Base-by-base conservation (phyloP, 2,797 vertebrate species). In the Gambelia wislizenii region DNA sequence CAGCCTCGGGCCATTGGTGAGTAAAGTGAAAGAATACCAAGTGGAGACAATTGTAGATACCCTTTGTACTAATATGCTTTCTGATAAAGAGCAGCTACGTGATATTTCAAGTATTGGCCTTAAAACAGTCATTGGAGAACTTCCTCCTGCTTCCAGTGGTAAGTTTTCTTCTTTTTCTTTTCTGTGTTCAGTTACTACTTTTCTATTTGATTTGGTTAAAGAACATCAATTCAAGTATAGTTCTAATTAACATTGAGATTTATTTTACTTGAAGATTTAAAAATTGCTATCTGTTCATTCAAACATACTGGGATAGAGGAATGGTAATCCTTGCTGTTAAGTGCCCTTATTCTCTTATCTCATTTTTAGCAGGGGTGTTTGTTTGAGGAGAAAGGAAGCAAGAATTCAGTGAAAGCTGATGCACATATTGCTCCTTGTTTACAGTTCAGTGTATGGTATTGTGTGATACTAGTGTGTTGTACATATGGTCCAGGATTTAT, bases 1-100 rank as follows among this genome's bases (percentile, higher is more conserved):
- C 96, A 99, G 99, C 95, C 97, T 99, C 93, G 99, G 99, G 1
- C 99, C 99, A 16, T 98, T 99, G 96, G 99, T 99, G 94, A 99
- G 98, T 95, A 99, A 99, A 96, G 99, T 99, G 95, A 99, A 99
- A 97, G 99, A 99, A 96, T 99, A 99, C 96, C 99, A 99, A 97
- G 99, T 99, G 91, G 99, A 99, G 96, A 99, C 99, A 5, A 99
- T 99, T 95, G 99, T 99, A 93, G 99, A 99, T 96, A 99, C 99
- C 0, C 97, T 99, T 91, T 99, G 99, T 96, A 99, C 99, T 94
- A 99, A 99, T 96, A 99, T 99, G 99, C 98, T 99, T 96, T 99
- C 99, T 33, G 99, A 99, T 97, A 99, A 99, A 96, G 99, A 99
- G 67, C 99, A 99, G 89, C 98, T 99, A 78, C 96, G 99, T 94